Percentiles rank a stretch among this genome's conserved stretches.
phyloP scores from a whole-genome alignment of 1,140 invertebrate genomes.

The Danaus melanippus region DNA sequence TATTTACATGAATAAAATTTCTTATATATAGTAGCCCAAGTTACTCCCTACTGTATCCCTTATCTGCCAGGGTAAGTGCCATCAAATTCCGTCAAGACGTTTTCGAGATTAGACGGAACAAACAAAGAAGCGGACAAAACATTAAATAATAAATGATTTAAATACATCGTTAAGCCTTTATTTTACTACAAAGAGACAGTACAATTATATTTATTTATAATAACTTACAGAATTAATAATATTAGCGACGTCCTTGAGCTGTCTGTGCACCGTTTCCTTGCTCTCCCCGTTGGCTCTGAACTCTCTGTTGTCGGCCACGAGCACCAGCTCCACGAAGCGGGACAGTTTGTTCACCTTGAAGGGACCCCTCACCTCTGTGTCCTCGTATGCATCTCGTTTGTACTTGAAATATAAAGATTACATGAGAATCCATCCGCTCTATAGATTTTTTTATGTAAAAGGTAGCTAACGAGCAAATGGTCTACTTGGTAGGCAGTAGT shows the following conservation, averaged over 20 bases:
- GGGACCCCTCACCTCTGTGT: constrained; percentile 80
- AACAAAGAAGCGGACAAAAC: too few relatives aligned
- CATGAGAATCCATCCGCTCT: background rate
- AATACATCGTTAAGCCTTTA: too few relatives aligned
- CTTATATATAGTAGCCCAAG: too few relatives aligned
- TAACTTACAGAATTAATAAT: constrained; percentile 94
- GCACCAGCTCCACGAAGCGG: constrained; percentile 91
- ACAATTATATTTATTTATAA: background rate
- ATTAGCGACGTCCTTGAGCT: constrained; percentile 94
- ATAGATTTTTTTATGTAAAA: constrained; percentile 13
- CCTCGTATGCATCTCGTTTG: constrained; percentile 73
- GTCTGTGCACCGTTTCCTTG: constrained; percentile 79
- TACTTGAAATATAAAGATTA: constrained; percentile 68
- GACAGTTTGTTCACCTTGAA: constrained; percentile 91
- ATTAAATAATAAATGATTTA: too few relatives aligned
- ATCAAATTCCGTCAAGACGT: too few relatives aligned
- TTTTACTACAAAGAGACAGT: too few relatives aligned
- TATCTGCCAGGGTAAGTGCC: too few relatives aligned
- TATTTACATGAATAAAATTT: too few relatives aligned
- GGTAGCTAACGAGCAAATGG: too few relatives aligned
- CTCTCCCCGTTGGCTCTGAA: constrained; percentile 83
- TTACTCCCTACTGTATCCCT: too few relatives aligned
- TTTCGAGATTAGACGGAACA: too few relatives aligned
- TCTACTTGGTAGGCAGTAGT: too few relatives aligned
- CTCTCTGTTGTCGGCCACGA: constrained; percentile 92